Evolutionary conservation across 1,140 invertebrate species (phyloP).

Genomic region (Coenobita brevimanus): DNA sequence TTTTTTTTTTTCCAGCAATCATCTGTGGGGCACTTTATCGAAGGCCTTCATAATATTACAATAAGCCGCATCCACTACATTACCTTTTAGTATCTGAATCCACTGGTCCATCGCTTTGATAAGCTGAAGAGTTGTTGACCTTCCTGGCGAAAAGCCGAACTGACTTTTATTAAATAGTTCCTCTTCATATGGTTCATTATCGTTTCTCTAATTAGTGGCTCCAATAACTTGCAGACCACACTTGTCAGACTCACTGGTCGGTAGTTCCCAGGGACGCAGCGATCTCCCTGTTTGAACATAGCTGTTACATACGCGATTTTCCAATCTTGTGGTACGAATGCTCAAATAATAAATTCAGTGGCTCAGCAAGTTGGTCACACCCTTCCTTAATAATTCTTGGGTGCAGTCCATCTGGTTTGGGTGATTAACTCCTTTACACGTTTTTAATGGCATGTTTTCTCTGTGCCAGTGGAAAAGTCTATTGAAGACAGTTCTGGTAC

Average conservation of each 20-base stretch:
- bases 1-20: conserved; percentile 5
- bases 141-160: background rate
- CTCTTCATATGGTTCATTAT: background rate
- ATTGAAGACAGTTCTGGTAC: too few relatives aligned
- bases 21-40: background rate
- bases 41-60: conserved; percentile 11
- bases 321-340: background rate
- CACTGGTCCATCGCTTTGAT: too few relatives aligned
- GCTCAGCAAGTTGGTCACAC: too few relatives aligned
- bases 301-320: background rate
- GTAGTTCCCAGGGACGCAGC: too few relatives aligned
- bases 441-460: background rate
- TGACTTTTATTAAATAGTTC: too few relatives aligned
- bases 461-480: background rate
- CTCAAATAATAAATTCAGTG: too few relatives aligned
- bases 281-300: too few relatives aligned
- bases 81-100: too few relatives aligned
- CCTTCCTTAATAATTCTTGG: too few relatives aligned
- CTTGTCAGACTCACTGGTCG: too few relatives aligned
- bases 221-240: too few relatives aligned
- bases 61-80: background rate
- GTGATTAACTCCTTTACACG: background rate
- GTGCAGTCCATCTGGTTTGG: background rate
- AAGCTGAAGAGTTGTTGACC: background rate
- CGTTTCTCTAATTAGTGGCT: background rate